phyloP scores from a whole-genome alignment of 2,113 vertebrate genomes.

The Gobiocypris rarus region DNA sequence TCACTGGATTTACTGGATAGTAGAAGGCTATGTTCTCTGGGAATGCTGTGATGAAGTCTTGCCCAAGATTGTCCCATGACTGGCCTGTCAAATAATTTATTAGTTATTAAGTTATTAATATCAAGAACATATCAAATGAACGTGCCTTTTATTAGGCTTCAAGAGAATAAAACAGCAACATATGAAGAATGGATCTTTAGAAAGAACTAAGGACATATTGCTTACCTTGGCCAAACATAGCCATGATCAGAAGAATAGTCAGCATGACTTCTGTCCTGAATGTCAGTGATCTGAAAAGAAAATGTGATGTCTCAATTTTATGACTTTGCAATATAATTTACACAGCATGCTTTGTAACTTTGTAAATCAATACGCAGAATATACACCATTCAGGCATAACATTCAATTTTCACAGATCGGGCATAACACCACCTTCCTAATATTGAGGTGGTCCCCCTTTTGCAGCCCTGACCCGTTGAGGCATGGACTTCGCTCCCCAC shows the following conservation, averaged over 20 bases:
- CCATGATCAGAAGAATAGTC: neutral
- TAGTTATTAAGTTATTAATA: no score
- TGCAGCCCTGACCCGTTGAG: no score
- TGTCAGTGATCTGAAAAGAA: neutral
- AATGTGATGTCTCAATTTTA: neutral
- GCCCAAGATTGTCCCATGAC: conserved; percentile 34
- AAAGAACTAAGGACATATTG: neutral
- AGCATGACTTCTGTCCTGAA: neutral
- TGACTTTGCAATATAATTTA: neutral
- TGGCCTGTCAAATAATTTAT: conserved; percentile 33
- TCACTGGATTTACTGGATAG: neutral
- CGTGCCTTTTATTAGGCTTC: neutral
- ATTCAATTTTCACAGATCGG: no score
- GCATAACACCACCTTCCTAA: no score
- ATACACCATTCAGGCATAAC: no score
- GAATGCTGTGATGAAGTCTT: conserved; percentile 59
- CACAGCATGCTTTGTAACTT: neutral
- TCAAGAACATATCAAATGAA: neutral
- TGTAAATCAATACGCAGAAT: neutral
- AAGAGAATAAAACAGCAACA: neutral
- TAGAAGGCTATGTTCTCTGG: conserved; percentile 76
- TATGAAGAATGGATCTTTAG: neutral
- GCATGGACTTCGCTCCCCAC: no score
- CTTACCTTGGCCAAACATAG: conserved; percentile 22
- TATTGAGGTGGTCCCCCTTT: no score